Evolutionary conservation across 2,113 vertebrate species (phyloP), one percentile per base, ranked within the genome.

Genomic region (Paralichthys olivaceus): DNA sequence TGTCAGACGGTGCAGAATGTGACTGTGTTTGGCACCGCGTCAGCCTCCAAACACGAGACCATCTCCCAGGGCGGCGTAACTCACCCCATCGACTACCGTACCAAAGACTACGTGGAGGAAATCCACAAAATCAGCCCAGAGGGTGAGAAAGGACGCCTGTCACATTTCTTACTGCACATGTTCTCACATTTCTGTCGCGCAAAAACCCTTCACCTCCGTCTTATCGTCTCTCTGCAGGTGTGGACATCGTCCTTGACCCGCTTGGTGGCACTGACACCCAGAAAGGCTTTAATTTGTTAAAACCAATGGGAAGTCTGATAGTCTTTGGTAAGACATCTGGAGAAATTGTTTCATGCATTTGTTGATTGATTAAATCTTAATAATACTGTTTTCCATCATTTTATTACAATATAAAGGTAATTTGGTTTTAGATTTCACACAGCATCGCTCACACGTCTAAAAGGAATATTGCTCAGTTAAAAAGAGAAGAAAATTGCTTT

Each of bases 21-120:
- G 90, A 98, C 96, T 0, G 90, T 99, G 69, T 99, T 98, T 25
- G 98, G 98, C 72, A 99, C 98, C 0, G 96, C 98, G 0, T 99
- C 97, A 0, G 95, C 96, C 77, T 92, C 95, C 86, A 99, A 99
- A 89, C 98, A 99, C 0, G 96, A 98, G 4, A 73, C 57, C 0
- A 96, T 99, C 71, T 92, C 89, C 79, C 94, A 97, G 85, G 95
- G 94, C 0, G 97, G 98, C 0, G 96, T 99, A 17, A 89, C 95
- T 49, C 93, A 99, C 87, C 95, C 97, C 55, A 97, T 99, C 0
- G 98, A 99, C 92, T 99, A 99, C 88, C 93, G 96, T 65, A 96
- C 95, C 0, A 90, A 93, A 79, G 96, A 98, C 90, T 99, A 98
- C 0, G 94, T 95, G 54, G 95, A 97, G 23, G 98, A 98, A 78